Base-by-base conservation (phyloP, 2,113 vertebrate genomes). In the Amia ocellicauda region DNA sequence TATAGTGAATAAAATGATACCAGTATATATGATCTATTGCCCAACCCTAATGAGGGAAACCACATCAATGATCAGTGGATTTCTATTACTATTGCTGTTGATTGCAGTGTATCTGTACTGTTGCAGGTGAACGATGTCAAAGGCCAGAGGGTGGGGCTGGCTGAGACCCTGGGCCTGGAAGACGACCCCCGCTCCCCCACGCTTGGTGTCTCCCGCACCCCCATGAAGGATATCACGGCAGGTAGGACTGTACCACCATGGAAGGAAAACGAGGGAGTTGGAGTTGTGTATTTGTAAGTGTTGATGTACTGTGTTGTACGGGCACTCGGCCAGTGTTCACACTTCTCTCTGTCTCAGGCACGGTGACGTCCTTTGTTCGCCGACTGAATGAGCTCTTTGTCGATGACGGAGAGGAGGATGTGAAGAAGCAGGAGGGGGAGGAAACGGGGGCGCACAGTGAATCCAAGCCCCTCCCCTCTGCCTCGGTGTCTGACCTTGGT, bases 121-220 rank as follows among this genome's bases (percentile, higher is more conserved):
- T 23, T 64, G 5, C 23, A 88, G 87, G 68, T 82, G 16, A 52
- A 22, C 23, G 77, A 62, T 0, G 5, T 29, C 47, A 68, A 58
- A 13, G 43, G 74, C 9, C 71, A 64, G 22, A 26, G 52, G 1
- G 60, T 26, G 13, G 81, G 74, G 40, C 41, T 47, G 20, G 63
- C 28, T 4, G 70, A 68, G n/a, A 58, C 67, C 4, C 49, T 62
- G 0, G 17, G 57, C n/a, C 72, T 69, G 31, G 74, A 72, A 1
- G 27, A 63, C 3, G 96, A 98, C 76, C 94, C 94, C 0, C 91
- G 94, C 0, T 98, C 95, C 0, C 95, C 96, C 3, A 87, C 93
- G 0, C 67, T 83, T 13, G 93, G 90, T 0, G 80, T 98, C 22
- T 68, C 62, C 3, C 91, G 93, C 51, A 98, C 96, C 0, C 96